These are phyloP conservation scores for Diachrysia chrysitis DNA, from an alignment of 2,888 invertebrate genomes.

Conservation along the genomic window DNA sequence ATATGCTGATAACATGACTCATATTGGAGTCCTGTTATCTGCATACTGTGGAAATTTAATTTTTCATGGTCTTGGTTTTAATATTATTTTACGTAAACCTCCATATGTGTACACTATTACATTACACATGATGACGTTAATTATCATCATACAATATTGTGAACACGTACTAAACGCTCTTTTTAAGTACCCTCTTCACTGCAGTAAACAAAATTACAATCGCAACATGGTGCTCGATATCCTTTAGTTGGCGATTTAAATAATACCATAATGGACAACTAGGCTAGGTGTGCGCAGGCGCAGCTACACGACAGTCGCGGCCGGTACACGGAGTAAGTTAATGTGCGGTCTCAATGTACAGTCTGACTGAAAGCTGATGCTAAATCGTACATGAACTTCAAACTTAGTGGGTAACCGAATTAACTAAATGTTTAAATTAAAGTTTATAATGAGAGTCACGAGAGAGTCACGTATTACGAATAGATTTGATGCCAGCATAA, in stretches of 20 bases:
- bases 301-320: constrained; percentile 10
- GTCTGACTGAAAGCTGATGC: neutral
- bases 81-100: neutral
- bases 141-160: no score
- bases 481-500: no score
- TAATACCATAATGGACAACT: constrained; percentile 26
- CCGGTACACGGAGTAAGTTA: constrained; percentile 16
- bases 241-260: constrained; percentile 34
- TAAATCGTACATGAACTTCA: neutral
- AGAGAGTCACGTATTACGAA: no score
- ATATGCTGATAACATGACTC: neutral
- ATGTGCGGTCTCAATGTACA: constrained; percentile 38
- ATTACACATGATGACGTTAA: no score
- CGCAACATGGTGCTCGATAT: neutral
- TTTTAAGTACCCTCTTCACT: neutral
- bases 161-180: no score
- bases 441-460: no score
- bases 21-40: no score
- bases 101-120: no score
- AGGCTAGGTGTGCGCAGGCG: constrained; percentile 34
- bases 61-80: no score
- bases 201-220: constrained; percentile 2
- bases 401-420: neutral
- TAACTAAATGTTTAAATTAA: no score
- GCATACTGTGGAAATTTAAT: no score